Evolutionary conservation across 2,888 invertebrate genomes (phyloP).

Genomic region (Pristionchus japonicus): DNA sequence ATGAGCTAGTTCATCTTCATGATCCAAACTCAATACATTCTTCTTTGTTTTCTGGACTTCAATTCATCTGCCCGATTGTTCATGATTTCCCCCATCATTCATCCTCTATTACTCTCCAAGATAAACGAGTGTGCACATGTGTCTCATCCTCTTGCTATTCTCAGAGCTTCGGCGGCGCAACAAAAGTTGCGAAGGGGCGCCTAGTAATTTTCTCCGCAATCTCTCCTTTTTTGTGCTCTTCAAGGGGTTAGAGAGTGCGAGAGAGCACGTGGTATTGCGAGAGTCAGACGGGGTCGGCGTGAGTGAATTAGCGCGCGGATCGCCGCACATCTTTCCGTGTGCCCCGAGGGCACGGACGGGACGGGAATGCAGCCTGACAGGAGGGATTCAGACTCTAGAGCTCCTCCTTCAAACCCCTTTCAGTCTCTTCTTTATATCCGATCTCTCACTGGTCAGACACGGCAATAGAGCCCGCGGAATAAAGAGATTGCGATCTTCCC

Average conservation of each 20-base stretch:
- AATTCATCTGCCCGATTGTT: too few species aligned
- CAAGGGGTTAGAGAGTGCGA: not conserved
- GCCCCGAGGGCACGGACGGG: not conserved
- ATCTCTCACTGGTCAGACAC: too few species aligned
- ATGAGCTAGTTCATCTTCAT: too few species aligned
- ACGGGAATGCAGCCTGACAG: not conserved
- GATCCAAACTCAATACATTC: too few species aligned
- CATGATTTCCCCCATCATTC: not conserved
- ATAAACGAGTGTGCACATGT: not conserved
- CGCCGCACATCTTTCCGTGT: not conserved
- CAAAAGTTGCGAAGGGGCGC: not conserved
- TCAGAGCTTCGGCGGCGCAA: not conserved
- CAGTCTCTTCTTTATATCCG: not conserved
- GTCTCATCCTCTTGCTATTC: not conserved
- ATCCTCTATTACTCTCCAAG: not conserved
- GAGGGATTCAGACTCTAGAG: too few species aligned
- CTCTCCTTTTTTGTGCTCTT: not conserved
- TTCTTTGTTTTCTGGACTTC: too few species aligned
- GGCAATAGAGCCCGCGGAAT: too few species aligned
- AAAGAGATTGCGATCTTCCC: too few species aligned
- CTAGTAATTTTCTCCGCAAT: not conserved
- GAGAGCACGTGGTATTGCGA: not conserved
- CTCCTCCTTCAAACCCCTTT: too few species aligned
- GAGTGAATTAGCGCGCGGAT: constrained; percentile 28
- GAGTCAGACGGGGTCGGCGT: not conserved